Base-by-base conservation (phyloP, 2,113 vertebrate species). In the Rana temporaria region DNA sequence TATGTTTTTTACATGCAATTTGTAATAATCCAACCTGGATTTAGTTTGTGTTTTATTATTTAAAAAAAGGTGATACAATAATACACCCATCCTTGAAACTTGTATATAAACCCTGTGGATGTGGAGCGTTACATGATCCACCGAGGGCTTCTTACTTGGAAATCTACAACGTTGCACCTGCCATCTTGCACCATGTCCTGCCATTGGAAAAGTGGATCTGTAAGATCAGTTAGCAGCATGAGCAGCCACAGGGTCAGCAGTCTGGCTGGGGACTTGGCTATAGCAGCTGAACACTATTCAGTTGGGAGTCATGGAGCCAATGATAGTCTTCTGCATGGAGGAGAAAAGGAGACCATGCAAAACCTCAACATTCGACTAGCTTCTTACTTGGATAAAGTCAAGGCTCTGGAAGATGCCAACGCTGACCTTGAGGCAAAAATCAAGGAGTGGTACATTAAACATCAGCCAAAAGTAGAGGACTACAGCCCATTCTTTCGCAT, bases 341-440 rank as follows among this genome's bases (percentile, higher is more conserved):
- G 87, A 38, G 90, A 92, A 85, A 94, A 92, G 84, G 85, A 92
- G 70, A 90, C 87, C 0, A 88, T 94, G 89, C 88, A 89, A 48
- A 88, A 89, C 24, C 89, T 95, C 74, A 95, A 95, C 34, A 88
- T 87, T 0, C 91, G 94, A 2, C 90, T 95, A 84, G 90, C 87
- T 14, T 88, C 79, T 0, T 95, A 91, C 86, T 87, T 95, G 88
- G 73, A 66, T 71, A 85, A 69, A 80, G 85, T 86, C 17, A 85
- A 55, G 60, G 78, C 84, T 24, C 76, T 88, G 86, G 78, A 85
- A 67, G 26, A 69, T 20, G 75, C 75, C 18, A 86, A 88, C 60
- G 60, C 65, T 22, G 75, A 83, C 24, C 73, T 87, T 68, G 87
- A 87, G 74, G 4, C 20, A 16, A 75, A 88, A 66, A 84, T 88